Evolutionary conservation across 2,113 vertebrate genomes (phyloP), one percentile per base, ranked within the genome.

Genomic region (Oryzias celebensis): DNA sequence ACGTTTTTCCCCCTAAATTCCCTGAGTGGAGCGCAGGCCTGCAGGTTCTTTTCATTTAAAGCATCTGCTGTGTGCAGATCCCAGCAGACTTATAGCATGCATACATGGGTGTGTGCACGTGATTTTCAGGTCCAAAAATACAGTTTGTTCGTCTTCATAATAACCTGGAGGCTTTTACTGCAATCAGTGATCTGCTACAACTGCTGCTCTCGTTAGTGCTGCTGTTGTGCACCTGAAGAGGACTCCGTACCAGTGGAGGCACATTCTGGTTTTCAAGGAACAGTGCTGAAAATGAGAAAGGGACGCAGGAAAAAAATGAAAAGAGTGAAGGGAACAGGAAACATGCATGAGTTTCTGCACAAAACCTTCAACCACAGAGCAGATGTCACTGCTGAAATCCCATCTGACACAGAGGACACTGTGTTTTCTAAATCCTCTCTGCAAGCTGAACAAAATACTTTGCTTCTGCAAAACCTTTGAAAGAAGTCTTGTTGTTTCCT

Each of bases 1-100:
- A 76, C 62, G 63, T 15, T 46, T 47, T 47, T 36, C 56, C 66
- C 45, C 59, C 22, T 47, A 22, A 12, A 13, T 7, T 36, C 2
- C 4, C 5, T n/a, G 5, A 28, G n/a, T 53, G 13, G 48, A 28
- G 18, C 3, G 14, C 8, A 56, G 17, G 24, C 64, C 58, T 57
- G 67, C 0, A 75, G 62, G 52, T 65, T 67, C 4, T 44, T 75
- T 76, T 71, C 68, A 62, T 64, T 73, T 50, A 58, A 62, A 70
- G 51, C 47, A 7, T 52, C 18, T 52, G 63, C 48, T 48, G 26
- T 12, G 3, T 26, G 20, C 0, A 20, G 20, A 47, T 73, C 75
- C 58, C 75, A 1, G 28, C 22, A 31, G 73, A 66, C 52, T 23
- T 22, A 26, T 10, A 15, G 43, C 22, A 14, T 48, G 4, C 17